A percentile compares a stretch with the other conserved stretches of the same genome.
Evolutionary conservation across 2,888 invertebrate genomes (phyloP).

Genomic region (Pseudeuparius sepicola): DNA sequence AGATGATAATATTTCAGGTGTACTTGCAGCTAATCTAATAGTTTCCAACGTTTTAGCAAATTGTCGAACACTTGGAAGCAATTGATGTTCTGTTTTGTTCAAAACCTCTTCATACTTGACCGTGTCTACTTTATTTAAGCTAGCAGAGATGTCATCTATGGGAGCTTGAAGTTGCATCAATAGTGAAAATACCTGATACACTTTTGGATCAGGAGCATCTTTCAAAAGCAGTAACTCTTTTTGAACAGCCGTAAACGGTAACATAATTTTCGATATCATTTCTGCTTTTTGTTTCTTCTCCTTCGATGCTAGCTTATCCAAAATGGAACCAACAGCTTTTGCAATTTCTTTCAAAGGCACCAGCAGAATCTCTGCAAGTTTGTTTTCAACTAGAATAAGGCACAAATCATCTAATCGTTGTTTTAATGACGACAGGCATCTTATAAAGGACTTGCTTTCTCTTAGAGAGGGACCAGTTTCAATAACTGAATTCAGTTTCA

Average conservation of each 20-base stretch:
- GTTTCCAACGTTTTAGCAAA: conserved; percentile 11
- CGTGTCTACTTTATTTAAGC: no score
- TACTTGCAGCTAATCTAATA: conserved; percentile 21
- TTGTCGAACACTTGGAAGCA: no score
- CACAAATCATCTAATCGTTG: conserved; percentile 18
- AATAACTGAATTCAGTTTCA: conserved; percentile 26
- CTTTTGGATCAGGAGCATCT: conserved; percentile 11
- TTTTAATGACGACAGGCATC: conserved; percentile 15
- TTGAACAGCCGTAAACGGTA: conserved; percentile 15
- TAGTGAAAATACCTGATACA: no score
- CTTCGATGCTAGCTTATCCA: conserved; percentile 12
- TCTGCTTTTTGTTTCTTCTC: conserved; percentile 10
- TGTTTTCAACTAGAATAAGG: conserved; percentile 17
- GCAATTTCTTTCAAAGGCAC: conserved; percentile 21
- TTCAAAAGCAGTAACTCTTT: conserved; percentile 17
- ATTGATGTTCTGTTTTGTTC: background rate
- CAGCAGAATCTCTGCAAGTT: conserved; percentile 18
- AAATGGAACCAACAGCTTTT: conserved; percentile 16
- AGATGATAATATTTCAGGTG: conserved; percentile 21
- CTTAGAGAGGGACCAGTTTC: conserved; percentile 16
- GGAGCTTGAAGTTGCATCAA: background rate
- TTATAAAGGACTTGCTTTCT: conserved; percentile 14
- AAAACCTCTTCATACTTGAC: background rate
- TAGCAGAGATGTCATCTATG: background rate
- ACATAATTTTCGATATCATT: conserved; percentile 15